phyloP scores from a whole-genome alignment of 2,888 invertebrate genomes.

The Chrysina gloriosa region DNA sequence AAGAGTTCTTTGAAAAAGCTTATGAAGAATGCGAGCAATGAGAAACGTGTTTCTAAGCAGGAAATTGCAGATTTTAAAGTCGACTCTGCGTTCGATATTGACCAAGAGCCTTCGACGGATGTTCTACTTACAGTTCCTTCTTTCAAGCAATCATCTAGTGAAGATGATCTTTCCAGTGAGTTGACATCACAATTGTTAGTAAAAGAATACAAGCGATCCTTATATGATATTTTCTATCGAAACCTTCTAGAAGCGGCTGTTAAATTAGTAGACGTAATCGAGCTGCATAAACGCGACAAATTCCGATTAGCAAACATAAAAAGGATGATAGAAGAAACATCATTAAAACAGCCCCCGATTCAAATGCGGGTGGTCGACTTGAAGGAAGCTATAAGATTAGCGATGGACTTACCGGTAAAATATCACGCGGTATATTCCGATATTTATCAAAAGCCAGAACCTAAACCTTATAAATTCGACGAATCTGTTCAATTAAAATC shows the following conservation, averaged over 20 bases:
- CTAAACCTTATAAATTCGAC: background rate
- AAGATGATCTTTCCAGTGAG: constrained; percentile 42
- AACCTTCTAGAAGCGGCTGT: constrained; percentile 30
- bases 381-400: constrained; percentile 29
- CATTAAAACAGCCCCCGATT: constrained; percentile 8
- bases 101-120: background rate
- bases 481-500: constrained; percentile 32
- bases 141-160: constrained; percentile 25
- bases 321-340: constrained; percentile 13
- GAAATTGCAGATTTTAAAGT: constrained; percentile 29
- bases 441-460: background rate
- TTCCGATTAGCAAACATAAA: constrained; percentile 12
- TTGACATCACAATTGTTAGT: constrained; percentile 31
- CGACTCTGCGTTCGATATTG: constrained; percentile 17
- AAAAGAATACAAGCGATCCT: constrained; percentile 29
- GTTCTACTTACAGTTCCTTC: constrained; percentile 38
- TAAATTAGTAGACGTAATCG: constrained; percentile 31
- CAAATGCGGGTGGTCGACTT: constrained; percentile 36
- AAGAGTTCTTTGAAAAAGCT: constrained; percentile 18
- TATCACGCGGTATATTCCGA: background rate
- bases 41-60: constrained; percentile 32
- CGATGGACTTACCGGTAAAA: constrained; percentile 13
- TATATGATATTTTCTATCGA: constrained; percentile 37
- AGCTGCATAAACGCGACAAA: constrained; percentile 19
- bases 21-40: constrained; percentile 17